Conservation (phyloP, 2,797 vertebrate genomes). For the Nasua narica region DNA sequence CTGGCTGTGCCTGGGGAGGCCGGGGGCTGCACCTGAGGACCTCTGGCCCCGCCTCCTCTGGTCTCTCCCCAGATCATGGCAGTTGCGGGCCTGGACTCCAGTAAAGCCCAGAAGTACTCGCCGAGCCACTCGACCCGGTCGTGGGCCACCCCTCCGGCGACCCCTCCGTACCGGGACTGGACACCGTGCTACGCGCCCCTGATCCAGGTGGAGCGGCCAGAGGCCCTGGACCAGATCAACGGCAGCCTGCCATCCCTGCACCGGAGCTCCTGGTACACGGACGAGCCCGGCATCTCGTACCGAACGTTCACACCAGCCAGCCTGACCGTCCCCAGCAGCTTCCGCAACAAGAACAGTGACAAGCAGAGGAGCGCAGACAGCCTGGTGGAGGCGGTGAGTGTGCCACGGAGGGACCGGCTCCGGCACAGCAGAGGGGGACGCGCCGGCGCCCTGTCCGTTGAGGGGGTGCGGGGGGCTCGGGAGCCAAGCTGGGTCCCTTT, state of each 20-base stretch:
- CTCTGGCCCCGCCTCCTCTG: neutral
- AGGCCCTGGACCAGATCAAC: constrained; percentile 88
- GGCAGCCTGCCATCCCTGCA: constrained; percentile 93
- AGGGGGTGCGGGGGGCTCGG: fast-evolving
- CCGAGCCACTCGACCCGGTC: constrained; percentile 96
- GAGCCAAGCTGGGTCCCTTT: neutral
- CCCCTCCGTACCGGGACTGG: constrained; percentile 92
- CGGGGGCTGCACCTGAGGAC: neutral
- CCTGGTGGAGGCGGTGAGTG: constrained; percentile 96
- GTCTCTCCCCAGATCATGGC: constrained; percentile 93
- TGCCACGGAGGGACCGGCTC: neutral
- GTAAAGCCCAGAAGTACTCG: constrained; percentile 95
- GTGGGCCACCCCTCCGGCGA: constrained; percentile 97
- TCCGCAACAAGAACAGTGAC: constrained; percentile 94
- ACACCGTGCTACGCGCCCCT: constrained; percentile 95
- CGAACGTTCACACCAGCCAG: constrained; percentile 93
- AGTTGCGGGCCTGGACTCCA: constrained; percentile 97
- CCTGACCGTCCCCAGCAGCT: constrained; percentile 93
- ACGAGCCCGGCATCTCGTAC: constrained; percentile 93
- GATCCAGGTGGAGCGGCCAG: constrained; percentile 92
- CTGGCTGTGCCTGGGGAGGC: neutral
- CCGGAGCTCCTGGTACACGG: constrained; percentile 98
- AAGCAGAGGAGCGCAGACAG: constrained; percentile 98
- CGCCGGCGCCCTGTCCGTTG: neutral
- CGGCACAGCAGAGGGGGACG: neutral